phyloP scores from a whole-genome alignment of 2,797 vertebrate species.

The Prionace glauca region DNA sequence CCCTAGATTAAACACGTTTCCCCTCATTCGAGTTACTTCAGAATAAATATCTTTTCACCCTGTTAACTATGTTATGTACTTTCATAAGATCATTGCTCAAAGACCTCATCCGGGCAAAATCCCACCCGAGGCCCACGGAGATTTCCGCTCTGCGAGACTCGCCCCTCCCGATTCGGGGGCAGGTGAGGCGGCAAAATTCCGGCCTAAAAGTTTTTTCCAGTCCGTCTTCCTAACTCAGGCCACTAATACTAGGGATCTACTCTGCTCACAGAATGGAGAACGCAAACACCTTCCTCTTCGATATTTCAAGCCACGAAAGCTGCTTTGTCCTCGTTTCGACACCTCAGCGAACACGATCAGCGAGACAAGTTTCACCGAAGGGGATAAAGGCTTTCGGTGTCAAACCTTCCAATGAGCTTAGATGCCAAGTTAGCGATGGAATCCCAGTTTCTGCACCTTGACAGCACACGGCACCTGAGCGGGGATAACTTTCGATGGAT shows the following conservation, averaged over 20 bases:
- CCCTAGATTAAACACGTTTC: neutral
- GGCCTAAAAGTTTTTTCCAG: neutral
- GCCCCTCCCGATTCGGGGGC: too few species aligned
- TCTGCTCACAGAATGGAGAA: neutral
- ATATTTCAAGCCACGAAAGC: neutral
- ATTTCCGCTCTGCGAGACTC: too few species aligned
- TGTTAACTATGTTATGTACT: neutral
- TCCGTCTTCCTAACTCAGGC: neutral
- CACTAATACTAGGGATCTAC: neutral
- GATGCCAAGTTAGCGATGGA: neutral
- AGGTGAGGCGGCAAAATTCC: too few species aligned
- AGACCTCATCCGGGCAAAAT: too few species aligned
- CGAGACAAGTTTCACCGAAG: neutral
- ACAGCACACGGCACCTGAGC: neutral
- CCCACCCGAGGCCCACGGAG: too few species aligned
- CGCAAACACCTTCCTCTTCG: neutral
- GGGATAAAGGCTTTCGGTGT: neutral
- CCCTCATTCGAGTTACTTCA: neutral
- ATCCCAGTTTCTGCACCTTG: neutral
- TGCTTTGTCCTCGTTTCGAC: neutral
- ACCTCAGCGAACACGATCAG: neutral
- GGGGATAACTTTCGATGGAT: neutral
- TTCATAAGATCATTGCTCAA: neutral
- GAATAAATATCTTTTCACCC: neutral
- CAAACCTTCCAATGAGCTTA: neutral